phyloP scores from a whole-genome alignment of 1,140 invertebrate genomes.

The Brachionus manjavacas region DNA sequence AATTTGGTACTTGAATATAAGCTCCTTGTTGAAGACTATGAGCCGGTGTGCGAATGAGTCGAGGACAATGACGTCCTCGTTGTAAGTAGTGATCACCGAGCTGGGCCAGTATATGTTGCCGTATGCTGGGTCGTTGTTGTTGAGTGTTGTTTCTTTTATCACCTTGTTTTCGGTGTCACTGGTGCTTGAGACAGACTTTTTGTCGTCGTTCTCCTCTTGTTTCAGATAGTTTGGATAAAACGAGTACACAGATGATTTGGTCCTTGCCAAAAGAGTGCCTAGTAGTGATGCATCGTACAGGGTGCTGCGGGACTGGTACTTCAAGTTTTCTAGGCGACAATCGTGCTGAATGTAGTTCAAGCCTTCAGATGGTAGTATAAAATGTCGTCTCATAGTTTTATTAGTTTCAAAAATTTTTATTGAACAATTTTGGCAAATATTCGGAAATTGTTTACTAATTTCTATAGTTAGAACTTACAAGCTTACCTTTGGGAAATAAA shows the following conservation, averaged over 20 bases:
- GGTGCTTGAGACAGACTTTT: not conserved
- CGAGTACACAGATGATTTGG: not conserved
- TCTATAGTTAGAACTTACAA: not conserved
- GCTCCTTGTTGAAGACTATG: not conserved
- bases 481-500: not conserved
- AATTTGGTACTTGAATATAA: slow-evolving; percentile 30
- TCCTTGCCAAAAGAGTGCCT: not conserved
- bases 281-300: slow-evolving; percentile 14
- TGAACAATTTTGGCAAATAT: not conserved
- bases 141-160: not conserved
- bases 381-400: slow-evolving; percentile 32
- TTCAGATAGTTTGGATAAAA: not conserved
- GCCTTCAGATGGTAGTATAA: slow-evolving; percentile 37
- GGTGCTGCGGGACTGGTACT: slow-evolving; percentile 19
- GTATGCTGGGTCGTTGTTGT: not conserved
- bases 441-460: not conserved
- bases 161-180: not conserved
- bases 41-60: not conserved
- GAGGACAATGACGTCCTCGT: not conserved
- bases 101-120: not conserved
- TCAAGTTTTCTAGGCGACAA: slow-evolving; percentile 8
- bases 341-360: slow-evolving; percentile 32
- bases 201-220: not conserved
- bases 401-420: not conserved
- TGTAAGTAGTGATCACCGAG: not conserved